Evolutionary conservation across 2,888 invertebrate genomes (phyloP).

Genomic region (Tribolium freemani): DNA sequence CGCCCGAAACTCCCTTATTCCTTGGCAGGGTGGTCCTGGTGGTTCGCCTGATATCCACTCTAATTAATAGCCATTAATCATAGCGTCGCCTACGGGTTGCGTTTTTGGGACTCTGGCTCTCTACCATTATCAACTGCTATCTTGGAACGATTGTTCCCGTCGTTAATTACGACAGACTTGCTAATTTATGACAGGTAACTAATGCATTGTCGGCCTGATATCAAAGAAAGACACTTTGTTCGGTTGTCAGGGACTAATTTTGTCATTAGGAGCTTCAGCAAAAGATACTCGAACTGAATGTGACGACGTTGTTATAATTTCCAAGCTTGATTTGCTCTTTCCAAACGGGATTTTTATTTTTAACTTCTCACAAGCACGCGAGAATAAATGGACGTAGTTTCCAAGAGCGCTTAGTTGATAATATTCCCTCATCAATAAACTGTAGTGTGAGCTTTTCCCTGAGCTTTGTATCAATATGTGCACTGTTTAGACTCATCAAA

Average conservation of each 20-base stretch:
- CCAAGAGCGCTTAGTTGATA: constrained; percentile 29
- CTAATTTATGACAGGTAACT: constrained; percentile 42
- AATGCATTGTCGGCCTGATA: constrained; percentile 18
- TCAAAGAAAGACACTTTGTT: constrained; percentile 29
- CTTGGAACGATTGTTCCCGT: constrained; percentile 35
- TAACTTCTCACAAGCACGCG: background rate
- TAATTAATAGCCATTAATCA: constrained; percentile 51
- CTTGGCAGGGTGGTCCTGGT: constrained; percentile 31
- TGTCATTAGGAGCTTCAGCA: background rate
- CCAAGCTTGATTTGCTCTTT: background rate
- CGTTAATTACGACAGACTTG: constrained; percentile 41
- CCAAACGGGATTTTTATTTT: background rate
- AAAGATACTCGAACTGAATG: too few relatives aligned
- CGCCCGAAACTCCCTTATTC: constrained; percentile 34
- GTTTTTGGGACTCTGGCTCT: constrained; percentile 24
- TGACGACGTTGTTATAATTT: background rate
- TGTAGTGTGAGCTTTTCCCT: constrained; percentile 5
- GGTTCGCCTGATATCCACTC: constrained; percentile 43
- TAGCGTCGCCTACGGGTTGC: constrained; percentile 24
- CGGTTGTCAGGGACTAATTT: constrained; percentile 22
- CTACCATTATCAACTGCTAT: constrained; percentile 36
- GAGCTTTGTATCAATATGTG: constrained; percentile 11
- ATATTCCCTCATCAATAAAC: constrained; percentile 19
- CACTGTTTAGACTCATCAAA: constrained; percentile 11
- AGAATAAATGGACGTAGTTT: constrained; percentile 13